A percentile compares a stretch with the other conserved stretches of the same genome.
phyloP scores from a whole-genome alignment of 1,140 invertebrate species.

The Formica exsecta region DNA sequence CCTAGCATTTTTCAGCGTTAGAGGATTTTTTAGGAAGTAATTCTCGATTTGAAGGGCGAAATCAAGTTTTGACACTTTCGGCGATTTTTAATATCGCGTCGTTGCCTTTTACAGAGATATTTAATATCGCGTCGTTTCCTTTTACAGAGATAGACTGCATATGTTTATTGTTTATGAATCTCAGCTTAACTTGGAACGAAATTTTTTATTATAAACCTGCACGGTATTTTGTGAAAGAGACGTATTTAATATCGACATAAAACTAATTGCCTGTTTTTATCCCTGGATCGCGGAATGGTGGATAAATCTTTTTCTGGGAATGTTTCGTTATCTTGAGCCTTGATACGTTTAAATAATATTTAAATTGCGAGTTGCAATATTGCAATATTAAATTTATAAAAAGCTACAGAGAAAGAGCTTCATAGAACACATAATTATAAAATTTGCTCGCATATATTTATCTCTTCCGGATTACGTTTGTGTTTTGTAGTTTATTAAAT shows the following conservation, averaged over 20 bases:
- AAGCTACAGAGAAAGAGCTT: neutral
- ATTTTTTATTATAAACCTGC: neutral
- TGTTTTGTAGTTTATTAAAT: too few species aligned
- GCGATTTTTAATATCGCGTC: conserved; percentile 29
- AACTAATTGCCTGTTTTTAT: conserved; percentile 17
- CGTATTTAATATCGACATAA: neutral
- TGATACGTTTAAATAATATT: neutral
- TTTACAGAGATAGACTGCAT: neutral
- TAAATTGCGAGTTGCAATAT: neutral
- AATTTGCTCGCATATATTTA: too few species aligned
- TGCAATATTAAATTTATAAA: neutral
- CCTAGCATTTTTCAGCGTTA: conserved; percentile 68
- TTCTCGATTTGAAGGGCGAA: conserved; percentile 68
- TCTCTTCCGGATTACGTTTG: too few species aligned
- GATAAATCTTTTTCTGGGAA: neutral
- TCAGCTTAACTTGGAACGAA: conserved; percentile 8
- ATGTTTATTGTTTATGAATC: neutral
- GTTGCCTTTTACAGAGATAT: neutral
- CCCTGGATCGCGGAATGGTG: neutral
- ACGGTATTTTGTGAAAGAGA: neutral
- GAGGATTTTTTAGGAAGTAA: conserved; percentile 74
- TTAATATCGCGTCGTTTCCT: conserved; percentile 21
- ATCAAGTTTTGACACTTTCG: conserved; percentile 38
- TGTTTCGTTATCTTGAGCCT: neutral
- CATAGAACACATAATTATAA: too few species aligned